A percentile compares a stretch with the other conserved stretches of the same genome.
These are phyloP conservation scores for Simalia tracyae DNA, from an alignment of 2,797 vertebrate genomes.

Conservation along the genomic window DNA sequence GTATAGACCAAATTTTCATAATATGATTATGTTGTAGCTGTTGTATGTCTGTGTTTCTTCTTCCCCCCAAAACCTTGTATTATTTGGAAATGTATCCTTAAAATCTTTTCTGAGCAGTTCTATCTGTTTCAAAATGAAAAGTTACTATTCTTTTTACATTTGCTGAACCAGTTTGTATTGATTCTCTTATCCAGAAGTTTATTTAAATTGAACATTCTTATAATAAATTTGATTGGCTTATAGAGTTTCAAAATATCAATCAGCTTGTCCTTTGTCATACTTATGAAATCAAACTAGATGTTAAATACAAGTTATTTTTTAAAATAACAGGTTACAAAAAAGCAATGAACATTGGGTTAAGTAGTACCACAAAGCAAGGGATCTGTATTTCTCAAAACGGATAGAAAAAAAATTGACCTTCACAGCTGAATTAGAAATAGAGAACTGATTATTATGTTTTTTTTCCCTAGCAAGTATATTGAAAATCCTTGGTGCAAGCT, in stretches of 20 bases:
- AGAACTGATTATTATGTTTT: not conserved
- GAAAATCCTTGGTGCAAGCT: not conserved
- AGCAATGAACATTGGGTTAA: not conserved
- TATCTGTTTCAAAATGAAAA: not conserved
- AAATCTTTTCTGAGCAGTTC: not conserved
- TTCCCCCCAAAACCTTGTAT: not conserved
- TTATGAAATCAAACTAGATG: not conserved
- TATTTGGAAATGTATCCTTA: not conserved
- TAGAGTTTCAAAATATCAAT: not conserved
- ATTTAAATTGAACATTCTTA: not conserved
- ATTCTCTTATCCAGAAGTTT: not conserved
- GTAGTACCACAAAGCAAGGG: not conserved
- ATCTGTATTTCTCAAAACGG: not conserved
- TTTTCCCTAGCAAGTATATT: not conserved
- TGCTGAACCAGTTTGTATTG: not conserved
- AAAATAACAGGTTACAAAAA: not conserved
- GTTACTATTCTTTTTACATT: not conserved
- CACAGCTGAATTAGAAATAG: not conserved
- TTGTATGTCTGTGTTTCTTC: not conserved
- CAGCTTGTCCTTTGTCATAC: not conserved
- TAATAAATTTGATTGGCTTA: not conserved
- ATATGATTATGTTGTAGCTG: not conserved
- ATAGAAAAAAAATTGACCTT: not conserved
- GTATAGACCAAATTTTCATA: not conserved
- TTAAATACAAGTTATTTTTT: not conserved